Evolutionary conservation across 2,888 invertebrate genomes (phyloP), one percentile per base, ranked within the genome.

Genomic region (Diadegma fenestrale): DNA sequence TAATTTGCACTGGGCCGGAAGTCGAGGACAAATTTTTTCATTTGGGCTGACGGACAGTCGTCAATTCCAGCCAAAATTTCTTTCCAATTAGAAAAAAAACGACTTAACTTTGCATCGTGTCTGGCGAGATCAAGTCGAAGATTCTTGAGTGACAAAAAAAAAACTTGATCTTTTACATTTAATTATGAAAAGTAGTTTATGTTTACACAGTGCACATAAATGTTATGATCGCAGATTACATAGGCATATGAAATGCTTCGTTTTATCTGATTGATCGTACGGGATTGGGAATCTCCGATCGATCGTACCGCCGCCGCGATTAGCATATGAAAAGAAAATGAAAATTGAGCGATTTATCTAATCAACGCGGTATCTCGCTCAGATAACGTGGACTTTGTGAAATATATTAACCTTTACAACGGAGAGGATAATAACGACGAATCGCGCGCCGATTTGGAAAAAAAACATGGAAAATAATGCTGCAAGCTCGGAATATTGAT

Each of bases 381-480:
- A 22, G 43, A 30, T 45, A 58, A 14, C 10, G 30, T 12, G 43
- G 0, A 19, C 14, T 45, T 26, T 45, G 68, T 14, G 8, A 68
- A 68, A 68, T 43, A 45, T 26, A 45, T 68, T 66, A 41, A 66
- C 41, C 58, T 58, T 58, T 58, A 58, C 26, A 26, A 58, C 58
- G 6, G 19, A n/a, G 48, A 43, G 19, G 17, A 69, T 30, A 69
- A 45, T 22, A 7, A 30, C 22, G 22, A 58, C 41, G 30, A 71
- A 33, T 48, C 33, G 48, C 37, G 48, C 37, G 19, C 14, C 48
- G 54, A 64, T 61, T 8, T 48, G 22, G 12, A 71, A 71, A 72
- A 77, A 80, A 73, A 58, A 33, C n/a, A 26, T 26, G 58, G 58
- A 26, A 58, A 26, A 58, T 58, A 58, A 58, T 45, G 48, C 43